Evolutionary conservation across 2,797 vertebrate genomes (phyloP).

Genomic region (Hoplostethus mediterraneus): DNA sequence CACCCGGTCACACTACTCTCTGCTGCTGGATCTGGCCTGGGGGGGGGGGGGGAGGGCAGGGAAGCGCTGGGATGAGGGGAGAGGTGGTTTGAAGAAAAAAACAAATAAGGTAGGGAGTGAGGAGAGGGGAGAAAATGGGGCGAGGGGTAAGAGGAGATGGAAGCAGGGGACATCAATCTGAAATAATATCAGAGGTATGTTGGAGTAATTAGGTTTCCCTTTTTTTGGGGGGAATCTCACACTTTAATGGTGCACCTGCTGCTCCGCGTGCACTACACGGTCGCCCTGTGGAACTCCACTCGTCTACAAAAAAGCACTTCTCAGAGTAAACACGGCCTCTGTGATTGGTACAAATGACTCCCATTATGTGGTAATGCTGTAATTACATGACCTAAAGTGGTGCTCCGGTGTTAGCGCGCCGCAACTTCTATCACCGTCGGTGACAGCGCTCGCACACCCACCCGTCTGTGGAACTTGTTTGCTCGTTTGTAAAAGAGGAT

Average conservation of each 20-base stretch:
- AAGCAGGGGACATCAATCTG: neutral
- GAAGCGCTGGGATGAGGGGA: conserved; percentile 24
- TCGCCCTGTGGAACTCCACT: conserved; percentile 22
- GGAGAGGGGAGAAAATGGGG: neutral
- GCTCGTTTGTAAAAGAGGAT: conserved; percentile 52
- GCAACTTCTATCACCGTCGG: conserved; percentile 44
- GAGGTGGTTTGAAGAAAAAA: neutral
- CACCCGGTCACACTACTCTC: conserved; percentile 64
- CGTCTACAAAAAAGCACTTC: conserved; percentile 22
- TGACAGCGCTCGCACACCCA: conserved; percentile 48
- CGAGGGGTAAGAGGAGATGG: neutral
- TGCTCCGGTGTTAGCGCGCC: conserved; percentile 22
- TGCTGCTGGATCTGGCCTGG: conserved; percentile 81
- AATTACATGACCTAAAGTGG: conserved; percentile 62
- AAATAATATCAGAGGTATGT: neutral
- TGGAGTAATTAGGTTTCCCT: neutral
- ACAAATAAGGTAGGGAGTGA: neutral
- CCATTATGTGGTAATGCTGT: conserved; percentile 73
- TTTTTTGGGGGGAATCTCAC: too few species aligned
- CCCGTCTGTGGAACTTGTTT: conserved; percentile 37
- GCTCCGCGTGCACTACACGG: conserved; percentile 28
- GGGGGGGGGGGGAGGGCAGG: conserved; percentile 5
- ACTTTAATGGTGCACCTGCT: conserved; percentile 52
- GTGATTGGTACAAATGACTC: conserved; percentile 70
- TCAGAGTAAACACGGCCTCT: conserved; percentile 51